Evolutionary conservation across 2,888 invertebrate genomes (phyloP), one percentile per base, ranked within the genome.

Genomic region (Dioctria rufipes): DNA sequence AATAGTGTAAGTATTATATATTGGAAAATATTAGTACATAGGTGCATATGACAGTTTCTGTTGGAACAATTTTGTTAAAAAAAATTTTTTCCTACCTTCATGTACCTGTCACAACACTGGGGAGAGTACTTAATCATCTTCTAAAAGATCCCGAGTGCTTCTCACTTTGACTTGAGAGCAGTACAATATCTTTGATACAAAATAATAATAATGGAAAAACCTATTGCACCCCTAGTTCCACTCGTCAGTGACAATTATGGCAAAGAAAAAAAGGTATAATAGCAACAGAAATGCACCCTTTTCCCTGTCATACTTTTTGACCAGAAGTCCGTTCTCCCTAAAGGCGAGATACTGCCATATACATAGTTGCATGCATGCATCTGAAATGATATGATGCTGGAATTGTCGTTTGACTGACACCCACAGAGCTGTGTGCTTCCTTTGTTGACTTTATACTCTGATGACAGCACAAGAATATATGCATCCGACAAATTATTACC

Each of bases 331-430:
- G 58, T 39, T 58, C 8, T 46, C 8, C 61, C 61, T 3, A n/a
- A 42, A 13, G 13, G 71, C 46, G 54, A 25, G 25, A 2, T 13
- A n/a, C 60, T 25, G 13, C 37, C 39, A 11, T 46, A 46, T 46
- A 11, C 54, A 54, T 42, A 73, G 73, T 13, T 54, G 42, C 40
- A 73, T 13, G 13, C 66, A 66, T 66, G 43, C 43, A n/a, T 42
- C 42, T 58, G 58, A 42, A 25, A 25, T 25, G 25, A 25, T 25
- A 25, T 25, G 25, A 25, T 25, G 60, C 37, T 43, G 73, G 73
- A 8, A 58, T 58, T 58, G 73, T 73, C 58, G 40, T 51, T 40
- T 73, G 73, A 73, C n/a, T 73, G 73, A 73, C 73, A 73, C 43
- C 60, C 58, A 39, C 54, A 60, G 58, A 73, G 58, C 42, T 25